These are phyloP conservation scores for Drosophila saltans DNA, from an alignment of 1,140 invertebrate species.

Conservation along the genomic window DNA sequence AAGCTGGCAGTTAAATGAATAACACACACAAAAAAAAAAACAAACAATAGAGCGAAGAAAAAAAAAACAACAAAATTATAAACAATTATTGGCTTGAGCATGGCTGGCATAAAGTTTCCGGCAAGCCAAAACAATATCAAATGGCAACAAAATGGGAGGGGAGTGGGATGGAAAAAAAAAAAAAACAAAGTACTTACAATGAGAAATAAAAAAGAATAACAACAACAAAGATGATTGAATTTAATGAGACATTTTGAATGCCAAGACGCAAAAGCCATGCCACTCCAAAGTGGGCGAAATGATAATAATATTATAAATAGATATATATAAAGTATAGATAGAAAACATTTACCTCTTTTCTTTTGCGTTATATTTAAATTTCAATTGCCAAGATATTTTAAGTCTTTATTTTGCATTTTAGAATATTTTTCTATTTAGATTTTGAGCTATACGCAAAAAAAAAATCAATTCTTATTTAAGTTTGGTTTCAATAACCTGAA, in stretches of 20 bases:
- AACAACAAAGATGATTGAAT: slow-evolving; percentile 14
- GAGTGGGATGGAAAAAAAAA: slow-evolving; percentile 29
- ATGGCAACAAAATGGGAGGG: not conserved
- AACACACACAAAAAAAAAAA: not conserved
- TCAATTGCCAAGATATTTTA: too few relatives aligned
- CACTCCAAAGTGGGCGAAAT: slow-evolving; percentile 10
- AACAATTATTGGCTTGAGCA: slow-evolving; percentile 44
- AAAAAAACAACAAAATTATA: slow-evolving; percentile 35
- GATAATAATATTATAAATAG: not conserved
- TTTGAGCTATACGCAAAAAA: too few relatives aligned
- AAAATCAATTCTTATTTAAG: too few relatives aligned
- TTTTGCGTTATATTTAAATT: too few relatives aligned
- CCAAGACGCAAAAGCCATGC: slow-evolving; percentile 27
- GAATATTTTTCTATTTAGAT: too few relatives aligned
- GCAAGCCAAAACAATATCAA: slow-evolving; percentile 4
- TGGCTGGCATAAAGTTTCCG: slow-evolving; percentile 31
- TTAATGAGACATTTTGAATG: slow-evolving; percentile 63
- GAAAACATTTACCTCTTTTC: too few relatives aligned
- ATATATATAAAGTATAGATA: not conserved
- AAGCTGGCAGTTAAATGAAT: not conserved
- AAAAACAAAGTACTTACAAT: slow-evolving; percentile 25
- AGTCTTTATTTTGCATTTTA: too few relatives aligned
- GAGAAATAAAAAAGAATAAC: slow-evolving; percentile 32
- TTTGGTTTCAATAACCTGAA: too few relatives aligned
- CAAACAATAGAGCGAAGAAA: not conserved